Evolutionary conservation across 2,113 vertebrate genomes (phyloP), one percentile per base, ranked within the genome.

Genomic region (Scomber colias): DNA sequence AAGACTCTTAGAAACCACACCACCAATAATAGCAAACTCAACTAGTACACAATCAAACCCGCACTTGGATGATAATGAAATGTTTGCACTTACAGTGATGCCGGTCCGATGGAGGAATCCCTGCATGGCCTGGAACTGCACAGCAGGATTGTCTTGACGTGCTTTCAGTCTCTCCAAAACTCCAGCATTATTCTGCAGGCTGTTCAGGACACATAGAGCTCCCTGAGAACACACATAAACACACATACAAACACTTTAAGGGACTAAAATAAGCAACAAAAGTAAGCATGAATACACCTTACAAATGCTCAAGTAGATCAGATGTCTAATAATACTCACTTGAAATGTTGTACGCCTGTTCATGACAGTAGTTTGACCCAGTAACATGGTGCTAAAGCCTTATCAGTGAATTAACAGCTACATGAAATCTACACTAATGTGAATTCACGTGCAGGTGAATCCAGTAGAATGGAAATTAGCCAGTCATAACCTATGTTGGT

Each of bases 171-270:
- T 93, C 64, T 97, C 95, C 90, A 96, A 85, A 63, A 95, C 96
- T 2, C 57, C n/a, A 2, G 31, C 15, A 0, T 97, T 96, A 61
- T 95, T 97, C 92, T 97, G 96, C 55, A 97, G 93, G 6, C 95
- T 96, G 88, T 97, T 97, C 11, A 97, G 94, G 11, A 92, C 94
- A 35, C 92, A 94, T 17, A 97, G 88, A 0, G 96, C 96, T 5
- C 97, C 96, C 97, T 97, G 82, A 48, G 19, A 27, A 70, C n/a
- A 44, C 24, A 19, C 53, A 59, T 4, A 40, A 17, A 48, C 15
- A 54, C 19, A 75, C 35, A 62, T 9, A 40, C 35, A 40, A 0
- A 44, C 4, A 60, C 27, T 12, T n/a, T 9, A 40, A 40, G 35
- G 35, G 35, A 40, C 35, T 40, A 40, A 40, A 53, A 64, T 35